These are phyloP conservation scores for Onychorhynchus coronatus DNA, from an alignment of 2,113 vertebrate species.

Conservation along the genomic window DNA sequence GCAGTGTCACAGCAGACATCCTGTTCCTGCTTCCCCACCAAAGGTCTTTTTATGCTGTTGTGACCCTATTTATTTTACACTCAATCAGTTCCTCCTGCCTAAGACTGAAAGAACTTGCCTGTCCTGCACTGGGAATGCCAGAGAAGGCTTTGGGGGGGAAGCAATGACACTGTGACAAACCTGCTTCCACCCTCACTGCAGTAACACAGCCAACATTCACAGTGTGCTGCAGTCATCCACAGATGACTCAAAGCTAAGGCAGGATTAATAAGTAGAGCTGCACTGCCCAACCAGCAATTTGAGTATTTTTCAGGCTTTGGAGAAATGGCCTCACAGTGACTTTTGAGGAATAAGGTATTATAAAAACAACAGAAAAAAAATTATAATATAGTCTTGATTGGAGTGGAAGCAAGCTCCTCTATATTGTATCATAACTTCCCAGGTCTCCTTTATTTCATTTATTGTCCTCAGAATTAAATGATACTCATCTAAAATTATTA, in stretches of 20 bases:
- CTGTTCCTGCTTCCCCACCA: neutral
- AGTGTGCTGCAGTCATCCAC: neutral
- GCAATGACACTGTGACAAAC: fast-evolving
- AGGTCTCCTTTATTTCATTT: slow-evolving; percentile 27
- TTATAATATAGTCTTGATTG: neutral
- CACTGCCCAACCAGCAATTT: neutral
- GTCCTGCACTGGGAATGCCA: neutral
- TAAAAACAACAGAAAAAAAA: neutral
- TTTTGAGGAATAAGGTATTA: neutral
- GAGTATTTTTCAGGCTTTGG: neutral
- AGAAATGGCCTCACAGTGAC: neutral
- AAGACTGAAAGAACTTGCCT: neutral
- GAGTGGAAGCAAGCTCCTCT: slow-evolving; percentile 10
- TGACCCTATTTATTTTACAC: neutral
- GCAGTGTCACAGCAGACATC: neutral
- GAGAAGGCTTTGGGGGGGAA: neutral
- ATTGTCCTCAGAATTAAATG: slow-evolving; percentile 42
- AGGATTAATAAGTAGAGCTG: neutral
- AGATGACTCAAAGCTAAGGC: neutral
- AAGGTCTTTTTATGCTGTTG: neutral
- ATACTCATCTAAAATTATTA: slow-evolving; percentile 56
- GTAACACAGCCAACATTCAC: neutral
- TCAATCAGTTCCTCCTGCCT: neutral
- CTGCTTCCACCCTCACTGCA: neutral
- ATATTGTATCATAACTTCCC: slow-evolving; percentile 8